phyloP scores from a whole-genome alignment of 2,888 invertebrate species.

The Drosophila putrida region DNA sequence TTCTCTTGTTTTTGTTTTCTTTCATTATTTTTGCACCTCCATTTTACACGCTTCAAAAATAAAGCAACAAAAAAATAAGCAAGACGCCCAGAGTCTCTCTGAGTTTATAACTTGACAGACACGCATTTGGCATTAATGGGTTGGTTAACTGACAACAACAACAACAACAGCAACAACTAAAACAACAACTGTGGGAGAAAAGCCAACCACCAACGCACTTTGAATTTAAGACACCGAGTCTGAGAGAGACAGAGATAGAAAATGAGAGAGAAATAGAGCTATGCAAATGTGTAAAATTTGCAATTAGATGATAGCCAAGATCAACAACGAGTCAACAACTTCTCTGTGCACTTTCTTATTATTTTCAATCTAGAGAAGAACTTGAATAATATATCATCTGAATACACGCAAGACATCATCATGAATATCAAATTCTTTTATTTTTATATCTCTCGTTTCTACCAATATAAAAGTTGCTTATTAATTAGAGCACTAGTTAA shows the following conservation, averaged over 20 bases:
- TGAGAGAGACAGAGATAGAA: neutral
- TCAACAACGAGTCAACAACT: conserved; percentile 3
- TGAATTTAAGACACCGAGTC: neutral
- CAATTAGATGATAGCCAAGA: conserved; percentile 48
- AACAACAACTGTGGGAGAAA: conserved; percentile 38
- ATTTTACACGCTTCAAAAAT: conserved; percentile 52
- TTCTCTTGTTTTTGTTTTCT: conserved; percentile 5
- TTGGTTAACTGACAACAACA: conserved; percentile 67
- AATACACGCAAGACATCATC: conserved; percentile 11
- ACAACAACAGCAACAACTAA: conserved; percentile 23
- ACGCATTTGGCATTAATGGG: conserved; percentile 83
- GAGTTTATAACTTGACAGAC: conserved; percentile 81
- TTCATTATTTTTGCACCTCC: conserved; percentile 49
- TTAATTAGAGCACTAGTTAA: too few species aligned
- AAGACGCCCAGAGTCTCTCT: conserved; percentile 44
- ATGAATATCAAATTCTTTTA: neutral
- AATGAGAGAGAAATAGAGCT: neutral
- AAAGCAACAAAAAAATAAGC: conserved; percentile 17
- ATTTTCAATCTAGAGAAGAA: neutral
- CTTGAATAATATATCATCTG: conserved; percentile 17
- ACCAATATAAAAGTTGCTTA: too few species aligned
- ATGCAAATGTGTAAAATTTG: conserved; percentile 53
- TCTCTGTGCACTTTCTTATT: neutral
- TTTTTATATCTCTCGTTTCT: too few species aligned
- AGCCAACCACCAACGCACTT: conserved; percentile 32